Percentiles rank a stretch among this genome's conserved stretches.
phyloP scores from a whole-genome alignment of 1,140 invertebrate genomes.

The Drosophila lacertosa region DNA sequence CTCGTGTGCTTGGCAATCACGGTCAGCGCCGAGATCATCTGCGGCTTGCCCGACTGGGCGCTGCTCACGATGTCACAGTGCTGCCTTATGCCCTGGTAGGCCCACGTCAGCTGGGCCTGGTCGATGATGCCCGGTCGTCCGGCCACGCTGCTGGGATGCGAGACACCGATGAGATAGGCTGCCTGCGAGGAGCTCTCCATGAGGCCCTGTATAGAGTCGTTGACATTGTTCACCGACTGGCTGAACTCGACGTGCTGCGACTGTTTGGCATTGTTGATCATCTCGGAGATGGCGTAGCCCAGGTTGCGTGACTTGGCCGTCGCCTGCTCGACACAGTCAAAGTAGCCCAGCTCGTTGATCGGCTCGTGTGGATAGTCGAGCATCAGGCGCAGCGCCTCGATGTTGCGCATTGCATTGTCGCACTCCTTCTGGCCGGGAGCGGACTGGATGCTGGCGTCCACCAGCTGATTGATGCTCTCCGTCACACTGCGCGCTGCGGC shows the following conservation, averaged over 20 bases:
- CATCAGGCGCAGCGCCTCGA: conserved; percentile 92
- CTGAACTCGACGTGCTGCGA: conserved; percentile 94
- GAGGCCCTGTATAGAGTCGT: conserved; percentile 94
- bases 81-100: conserved; percentile 94
- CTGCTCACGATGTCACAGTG: conserved; percentile 93
- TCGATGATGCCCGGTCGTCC: conserved; percentile 96
- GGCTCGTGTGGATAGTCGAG: conserved; percentile 95
- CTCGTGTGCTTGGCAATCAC: conserved; percentile 98
- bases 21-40: conserved; percentile 95
- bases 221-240: conserved; percentile 93
- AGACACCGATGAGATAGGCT: conserved; percentile 96
- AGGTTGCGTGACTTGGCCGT: conserved; percentile 96
- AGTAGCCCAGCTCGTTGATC: conserved; percentile 95
- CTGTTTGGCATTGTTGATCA: conserved; percentile 95
- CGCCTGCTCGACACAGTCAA: conserved; percentile 96
- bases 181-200: conserved; percentile 97
- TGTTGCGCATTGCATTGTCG: conserved; percentile 97
- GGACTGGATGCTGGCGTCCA: conserved; percentile 92
- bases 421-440: conserved; percentile 98
- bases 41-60: conserved; percentile 91
- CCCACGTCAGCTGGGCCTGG: conserved; percentile 94
- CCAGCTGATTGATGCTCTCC: conserved; percentile 95
- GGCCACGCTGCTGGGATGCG: conserved; percentile 95
- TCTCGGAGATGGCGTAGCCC: conserved; percentile 96
- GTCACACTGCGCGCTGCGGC: conserved; percentile 94